Conservation (phyloP, 2,888 invertebrate species). For the Ramazzottius varieornatus region DNA sequence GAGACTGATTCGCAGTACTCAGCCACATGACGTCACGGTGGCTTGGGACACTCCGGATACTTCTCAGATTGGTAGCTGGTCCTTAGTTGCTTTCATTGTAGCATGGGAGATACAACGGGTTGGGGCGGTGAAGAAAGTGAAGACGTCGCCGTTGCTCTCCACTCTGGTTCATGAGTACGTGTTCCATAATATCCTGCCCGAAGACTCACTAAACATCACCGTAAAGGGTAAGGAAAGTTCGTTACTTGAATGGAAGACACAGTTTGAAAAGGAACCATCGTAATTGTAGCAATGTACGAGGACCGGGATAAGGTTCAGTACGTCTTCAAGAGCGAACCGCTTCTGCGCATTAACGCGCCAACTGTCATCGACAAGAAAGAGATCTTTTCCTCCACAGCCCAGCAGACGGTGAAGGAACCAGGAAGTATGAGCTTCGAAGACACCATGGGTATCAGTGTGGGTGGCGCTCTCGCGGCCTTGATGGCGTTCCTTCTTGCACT, state of each 20-base stretch:
- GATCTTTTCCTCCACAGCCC: background rate
- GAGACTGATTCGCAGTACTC: too few relatives aligned
- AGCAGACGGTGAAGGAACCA: background rate
- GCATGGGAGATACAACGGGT: background rate
- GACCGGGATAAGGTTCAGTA: background rate
- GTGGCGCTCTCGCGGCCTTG: background rate
- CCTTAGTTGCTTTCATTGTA: background rate
- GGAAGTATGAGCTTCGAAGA: background rate
- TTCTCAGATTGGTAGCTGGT: background rate
- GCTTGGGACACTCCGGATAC: background rate
- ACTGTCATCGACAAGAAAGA: too few relatives aligned
- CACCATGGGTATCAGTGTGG: background rate
- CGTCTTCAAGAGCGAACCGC: background rate
- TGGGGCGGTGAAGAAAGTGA: background rate
- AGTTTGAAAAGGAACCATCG: background rate
- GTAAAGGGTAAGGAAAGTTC: background rate
- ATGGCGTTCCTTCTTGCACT: background rate
- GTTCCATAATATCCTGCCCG: background rate
- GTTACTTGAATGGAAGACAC: too few relatives aligned
- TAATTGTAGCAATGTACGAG: background rate
- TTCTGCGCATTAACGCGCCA: too few relatives aligned
- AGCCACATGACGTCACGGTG: background rate
- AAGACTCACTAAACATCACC: background rate
- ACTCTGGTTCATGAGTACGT: background rate
- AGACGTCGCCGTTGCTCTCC: background rate